phyloP scores from a whole-genome alignment of 1,140 invertebrate species.

The Adoxophyes honmai region DNA sequence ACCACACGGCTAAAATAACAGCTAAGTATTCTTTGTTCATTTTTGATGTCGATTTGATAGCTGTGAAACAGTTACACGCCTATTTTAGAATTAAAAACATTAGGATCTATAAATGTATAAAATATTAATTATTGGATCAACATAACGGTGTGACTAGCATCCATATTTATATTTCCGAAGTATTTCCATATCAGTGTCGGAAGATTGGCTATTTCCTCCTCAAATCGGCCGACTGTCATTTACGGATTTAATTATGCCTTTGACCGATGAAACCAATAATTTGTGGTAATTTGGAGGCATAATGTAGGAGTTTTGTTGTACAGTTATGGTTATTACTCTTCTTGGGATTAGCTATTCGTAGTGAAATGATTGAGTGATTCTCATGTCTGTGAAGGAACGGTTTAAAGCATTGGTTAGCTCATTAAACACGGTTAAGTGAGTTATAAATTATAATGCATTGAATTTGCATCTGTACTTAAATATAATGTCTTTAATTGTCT shows the following conservation, averaged over 20 bases:
- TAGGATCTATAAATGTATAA: too few relatives aligned
- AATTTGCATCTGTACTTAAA: too few relatives aligned
- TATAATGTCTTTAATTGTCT: too few relatives aligned
- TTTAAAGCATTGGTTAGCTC: too few relatives aligned
- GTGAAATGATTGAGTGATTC: slow-evolving; percentile 3
- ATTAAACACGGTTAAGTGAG: too few relatives aligned
- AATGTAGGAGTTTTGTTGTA: slow-evolving; percentile 8
- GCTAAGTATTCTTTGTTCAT: too few relatives aligned
- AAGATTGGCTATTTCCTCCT: slow-evolving; percentile 10
- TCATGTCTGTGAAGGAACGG: neutral
- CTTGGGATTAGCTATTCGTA: neutral
- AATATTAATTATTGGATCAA: too few relatives aligned
- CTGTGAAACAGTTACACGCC: too few relatives aligned
- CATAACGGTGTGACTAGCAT: neutral
- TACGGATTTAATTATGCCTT: slow-evolving; percentile 13
- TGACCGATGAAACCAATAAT: slow-evolving; percentile 13
- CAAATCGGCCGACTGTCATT: slow-evolving; percentile 12
- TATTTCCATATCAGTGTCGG: slow-evolving; percentile 2
- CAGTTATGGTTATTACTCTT: slow-evolving; percentile 4
- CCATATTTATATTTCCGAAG: neutral
- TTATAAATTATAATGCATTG: too few relatives aligned
- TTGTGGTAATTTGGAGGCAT: slow-evolving; percentile 1
- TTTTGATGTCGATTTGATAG: too few relatives aligned
- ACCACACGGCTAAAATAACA: too few relatives aligned
- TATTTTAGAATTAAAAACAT: too few relatives aligned